Evolutionary conservation across 2,113 vertebrate species (phyloP).

Genomic region (Amphilophus citrinellus): DNA sequence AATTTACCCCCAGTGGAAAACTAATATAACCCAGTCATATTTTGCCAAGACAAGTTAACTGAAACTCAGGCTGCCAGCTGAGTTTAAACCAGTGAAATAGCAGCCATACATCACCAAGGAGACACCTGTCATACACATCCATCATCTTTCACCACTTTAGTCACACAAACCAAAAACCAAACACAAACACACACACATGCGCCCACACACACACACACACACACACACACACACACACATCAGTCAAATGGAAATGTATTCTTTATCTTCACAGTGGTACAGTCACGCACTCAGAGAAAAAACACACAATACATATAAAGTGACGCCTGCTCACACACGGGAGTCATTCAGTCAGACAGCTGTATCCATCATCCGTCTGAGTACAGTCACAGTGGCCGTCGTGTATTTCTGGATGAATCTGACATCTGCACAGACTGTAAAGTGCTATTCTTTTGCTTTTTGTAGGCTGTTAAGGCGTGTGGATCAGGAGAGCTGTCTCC

Average conservation of each 20-base stretch:
- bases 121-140: slow-evolving; percentile 61
- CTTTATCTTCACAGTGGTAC: slow-evolving; percentile 39
- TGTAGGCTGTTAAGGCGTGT: background rate
- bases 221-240: background rate
- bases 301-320: slow-evolving; percentile 35
- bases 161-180: slow-evolving; percentile 28
- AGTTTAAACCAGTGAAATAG: slow-evolving; percentile 25
- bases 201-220: background rate
- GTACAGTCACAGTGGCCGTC: slow-evolving; percentile 35
- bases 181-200: background rate
- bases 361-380: slow-evolving; percentile 60
- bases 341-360: slow-evolving; percentile 57
- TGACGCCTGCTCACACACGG: slow-evolving; percentile 33
- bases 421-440: slow-evolving; percentile 21
- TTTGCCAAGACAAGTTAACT: slow-evolving; percentile 10
- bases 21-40: slow-evolving; percentile 1
- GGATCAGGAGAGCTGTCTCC: slow-evolving; percentile 14
- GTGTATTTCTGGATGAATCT: slow-evolving; percentile 23
- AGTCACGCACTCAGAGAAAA: slow-evolving; percentile 7
- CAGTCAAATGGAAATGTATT: slow-evolving; percentile 38
- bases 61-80: slow-evolving; percentile 10
- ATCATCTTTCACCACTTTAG: slow-evolving; percentile 45
- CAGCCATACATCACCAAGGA: slow-evolving; percentile 62
- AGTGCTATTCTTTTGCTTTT: slow-evolving; percentile 6
- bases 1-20: slow-evolving; percentile 26